phyloP scores from a whole-genome alignment of 2,797 vertebrate species.

The Pseudocheirus occidentalis region DNA sequence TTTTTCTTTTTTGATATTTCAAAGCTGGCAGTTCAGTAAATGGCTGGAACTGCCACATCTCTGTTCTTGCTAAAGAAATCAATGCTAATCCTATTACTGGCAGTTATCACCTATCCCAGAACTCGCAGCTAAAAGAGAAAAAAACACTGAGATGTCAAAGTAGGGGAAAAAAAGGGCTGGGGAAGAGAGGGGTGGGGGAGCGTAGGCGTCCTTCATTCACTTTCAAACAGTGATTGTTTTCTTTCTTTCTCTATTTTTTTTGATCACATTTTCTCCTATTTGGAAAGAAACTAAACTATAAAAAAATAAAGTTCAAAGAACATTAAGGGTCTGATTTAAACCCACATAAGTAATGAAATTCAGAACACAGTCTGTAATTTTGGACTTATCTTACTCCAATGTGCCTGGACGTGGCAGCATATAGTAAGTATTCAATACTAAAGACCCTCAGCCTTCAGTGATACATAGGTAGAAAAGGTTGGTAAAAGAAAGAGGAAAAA shows the following conservation, averaged over 20 bases:
- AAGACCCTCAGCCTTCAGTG: slow-evolving; percentile 13
- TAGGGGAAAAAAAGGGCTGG: slow-evolving; percentile 89
- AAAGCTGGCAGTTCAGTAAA: slow-evolving; percentile 99
- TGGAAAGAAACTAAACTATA: slow-evolving; percentile 87
- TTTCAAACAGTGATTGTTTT: slow-evolving; percentile 94
- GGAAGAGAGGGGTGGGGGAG: slow-evolving; percentile 72
- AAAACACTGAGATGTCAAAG: slow-evolving; percentile 97
- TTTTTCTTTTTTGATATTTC: slow-evolving; percentile 96
- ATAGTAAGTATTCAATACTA: slow-evolving; percentile 56
- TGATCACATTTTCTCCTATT: slow-evolving; percentile 96
- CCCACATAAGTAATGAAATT: neutral
- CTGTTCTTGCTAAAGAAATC: slow-evolving; percentile 99
- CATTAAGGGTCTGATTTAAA: slow-evolving; percentile 75
- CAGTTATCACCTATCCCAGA: slow-evolving; percentile 99
- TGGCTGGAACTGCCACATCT: slow-evolving; percentile 99
- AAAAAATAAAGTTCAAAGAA: slow-evolving; percentile 69
- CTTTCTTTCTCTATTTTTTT: slow-evolving; percentile 89
- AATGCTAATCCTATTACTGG: slow-evolving; percentile 99
- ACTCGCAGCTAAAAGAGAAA: slow-evolving; percentile 93
- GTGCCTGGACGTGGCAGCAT: slow-evolving; percentile 45
- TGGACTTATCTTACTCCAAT: slow-evolving; percentile 63
- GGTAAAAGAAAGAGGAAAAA: neutral
- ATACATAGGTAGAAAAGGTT: slow-evolving; percentile 20
- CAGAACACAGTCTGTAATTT: slow-evolving; percentile 57
- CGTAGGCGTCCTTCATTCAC: slow-evolving; percentile 94